These are phyloP conservation scores for Cryptoblepharus egeriae DNA, from an alignment of 2,797 vertebrate genomes.

Conservation along the genomic window DNA sequence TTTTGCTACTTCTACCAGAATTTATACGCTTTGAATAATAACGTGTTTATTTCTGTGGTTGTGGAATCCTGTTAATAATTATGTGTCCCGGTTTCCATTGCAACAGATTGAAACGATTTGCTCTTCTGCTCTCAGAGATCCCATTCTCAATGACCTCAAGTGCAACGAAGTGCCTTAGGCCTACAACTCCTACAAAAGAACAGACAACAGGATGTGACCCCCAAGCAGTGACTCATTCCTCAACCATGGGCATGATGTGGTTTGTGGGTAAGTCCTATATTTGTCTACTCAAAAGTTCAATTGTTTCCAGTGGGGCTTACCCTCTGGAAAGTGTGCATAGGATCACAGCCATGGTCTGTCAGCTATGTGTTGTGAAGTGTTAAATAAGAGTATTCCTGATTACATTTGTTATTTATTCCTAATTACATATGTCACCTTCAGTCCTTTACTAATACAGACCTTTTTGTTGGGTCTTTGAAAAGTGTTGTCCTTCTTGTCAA, in stretches of 20 bases:
- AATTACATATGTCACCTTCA: slow-evolving; percentile 48
- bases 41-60: neutral
- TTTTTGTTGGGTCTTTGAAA: too few species aligned
- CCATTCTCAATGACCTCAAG: neutral
- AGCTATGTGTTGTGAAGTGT: slow-evolving; percentile 20
- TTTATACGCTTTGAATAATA: neutral
- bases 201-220: slow-evolving; percentile 10
- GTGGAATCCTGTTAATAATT: neutral
- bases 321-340: too few species aligned
- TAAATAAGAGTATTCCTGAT: slow-evolving; percentile 46
- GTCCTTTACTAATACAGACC: slow-evolving; percentile 40
- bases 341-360: neutral
- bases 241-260: slow-evolving; percentile 6
- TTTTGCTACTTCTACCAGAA: neutral
- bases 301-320: too few species aligned
- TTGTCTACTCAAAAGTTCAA: too few species aligned
- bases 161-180: neutral
- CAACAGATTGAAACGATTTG: neutral
- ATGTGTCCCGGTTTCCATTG: too few species aligned
- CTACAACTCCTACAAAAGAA: neutral
- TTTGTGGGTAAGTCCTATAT: neutral
- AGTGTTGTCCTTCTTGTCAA: slow-evolving; percentile 48
- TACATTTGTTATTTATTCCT: slow-evolving; percentile 57
- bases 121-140: neutral
- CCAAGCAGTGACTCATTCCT: slow-evolving; percentile 15